phyloP scores from a whole-genome alignment of 2,113 vertebrate genomes.

The Nycticryphes semicollaris region DNA sequence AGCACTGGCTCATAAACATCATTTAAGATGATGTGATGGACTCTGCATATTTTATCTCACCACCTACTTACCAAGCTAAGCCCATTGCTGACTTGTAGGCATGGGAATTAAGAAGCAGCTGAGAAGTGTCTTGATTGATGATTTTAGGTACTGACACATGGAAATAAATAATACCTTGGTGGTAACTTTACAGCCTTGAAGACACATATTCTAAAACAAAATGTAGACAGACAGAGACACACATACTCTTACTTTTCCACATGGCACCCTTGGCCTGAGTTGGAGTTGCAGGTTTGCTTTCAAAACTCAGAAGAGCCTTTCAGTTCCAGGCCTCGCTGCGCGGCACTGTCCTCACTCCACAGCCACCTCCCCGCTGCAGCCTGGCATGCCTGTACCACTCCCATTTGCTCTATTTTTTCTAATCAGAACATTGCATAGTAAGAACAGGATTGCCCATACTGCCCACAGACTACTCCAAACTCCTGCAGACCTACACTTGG shows the following conservation, averaged over 20 bases:
- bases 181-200: neutral
- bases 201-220: neutral
- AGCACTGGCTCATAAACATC: neutral
- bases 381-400: neutral
- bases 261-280: neutral
- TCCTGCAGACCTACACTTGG: neutral
- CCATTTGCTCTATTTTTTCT: neutral
- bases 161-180: neutral
- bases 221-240: neutral
- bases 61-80: neutral
- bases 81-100: neutral
- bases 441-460: neutral
- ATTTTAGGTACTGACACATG: neutral
- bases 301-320: neutral
- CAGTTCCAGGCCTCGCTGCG: accelerated
- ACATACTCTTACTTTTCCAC: neutral
- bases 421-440: neutral
- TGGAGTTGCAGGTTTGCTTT: neutral
- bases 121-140: neutral
- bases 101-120: neutral
- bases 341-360: neutral
- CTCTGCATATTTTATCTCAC: neutral
- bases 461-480: neutral
- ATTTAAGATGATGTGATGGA: neutral
- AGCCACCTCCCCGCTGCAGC: neutral